These are phyloP conservation scores for Pholis gunnellus DNA, from an alignment of 2,113 vertebrate species.

Conservation along the genomic window DNA sequence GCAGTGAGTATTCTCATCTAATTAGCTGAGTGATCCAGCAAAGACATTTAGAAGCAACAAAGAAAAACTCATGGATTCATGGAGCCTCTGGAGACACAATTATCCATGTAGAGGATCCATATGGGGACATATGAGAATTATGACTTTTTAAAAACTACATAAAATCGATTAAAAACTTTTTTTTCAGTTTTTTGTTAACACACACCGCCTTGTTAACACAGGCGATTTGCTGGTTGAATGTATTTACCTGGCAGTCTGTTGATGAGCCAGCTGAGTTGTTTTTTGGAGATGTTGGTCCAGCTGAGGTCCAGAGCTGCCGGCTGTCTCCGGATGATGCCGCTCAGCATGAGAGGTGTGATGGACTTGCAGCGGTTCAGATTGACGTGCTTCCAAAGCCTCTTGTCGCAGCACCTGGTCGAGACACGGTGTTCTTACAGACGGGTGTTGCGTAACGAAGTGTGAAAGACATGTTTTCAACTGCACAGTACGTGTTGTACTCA, in stretches of 20 bases:
- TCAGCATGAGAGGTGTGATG: slow-evolving; percentile 97
- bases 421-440: slow-evolving; percentile 16
- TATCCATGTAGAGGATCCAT: slow-evolving; percentile 13
- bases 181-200: background rate
- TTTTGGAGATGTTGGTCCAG: slow-evolving; percentile 99
- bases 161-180: background rate
- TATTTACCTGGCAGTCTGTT: slow-evolving; percentile 93
- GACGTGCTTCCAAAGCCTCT: slow-evolving; percentile 95
- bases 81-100: slow-evolving; percentile 33
- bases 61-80: slow-evolving; percentile 27
- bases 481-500: slow-evolving; percentile 76
- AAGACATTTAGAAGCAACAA: slow-evolving; percentile 24
- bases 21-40: slow-evolving; percentile 27
- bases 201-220: background rate
- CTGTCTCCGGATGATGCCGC: slow-evolving; percentile 95
- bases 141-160: slow-evolving; percentile 1
- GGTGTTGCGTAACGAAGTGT: background rate
- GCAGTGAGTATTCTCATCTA: slow-evolving; percentile 28
- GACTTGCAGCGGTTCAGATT: slow-evolving; percentile 96
- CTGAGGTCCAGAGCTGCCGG: slow-evolving; percentile 93
- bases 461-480: background rate
- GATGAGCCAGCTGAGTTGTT: slow-evolving; percentile 98
- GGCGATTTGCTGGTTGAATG: background rate
- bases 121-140: slow-evolving; percentile 14
- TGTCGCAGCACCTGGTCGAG: slow-evolving; percentile 94